These are phyloP conservation scores for Smittia aterrima DNA, from an alignment of 2,888 invertebrate genomes.

Conservation along the genomic window DNA sequence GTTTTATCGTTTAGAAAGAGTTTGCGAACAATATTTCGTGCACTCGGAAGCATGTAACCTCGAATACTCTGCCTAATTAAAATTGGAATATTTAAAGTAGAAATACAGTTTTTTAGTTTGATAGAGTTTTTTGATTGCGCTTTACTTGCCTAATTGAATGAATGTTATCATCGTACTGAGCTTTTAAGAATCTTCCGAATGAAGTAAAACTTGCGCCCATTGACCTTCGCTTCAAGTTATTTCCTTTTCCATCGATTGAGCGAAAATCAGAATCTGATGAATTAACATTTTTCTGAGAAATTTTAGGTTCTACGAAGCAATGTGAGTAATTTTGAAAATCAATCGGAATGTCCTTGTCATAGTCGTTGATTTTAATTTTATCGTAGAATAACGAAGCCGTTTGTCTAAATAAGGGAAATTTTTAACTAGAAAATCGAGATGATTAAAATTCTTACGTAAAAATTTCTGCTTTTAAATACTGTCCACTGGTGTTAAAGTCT, in stretches of 20 bases:
- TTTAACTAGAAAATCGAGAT: background rate
- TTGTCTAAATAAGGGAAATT: background rate
- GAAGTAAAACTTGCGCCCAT: conserved; percentile 43
- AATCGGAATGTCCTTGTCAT: background rate
- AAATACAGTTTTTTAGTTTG: too few relatives aligned
- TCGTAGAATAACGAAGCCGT: conserved; percentile 36
- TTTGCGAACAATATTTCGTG: conserved; percentile 33
- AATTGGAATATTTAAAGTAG: too few relatives aligned
- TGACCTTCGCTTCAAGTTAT: conserved; percentile 44
- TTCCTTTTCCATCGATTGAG: conserved; percentile 45
- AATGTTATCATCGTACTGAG: conserved; percentile 42
- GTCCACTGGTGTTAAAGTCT: conserved; percentile 20
- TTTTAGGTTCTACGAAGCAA: background rate
- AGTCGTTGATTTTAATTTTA: background rate
- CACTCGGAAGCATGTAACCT: conserved; percentile 27
- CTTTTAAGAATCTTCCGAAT: conserved; percentile 36
- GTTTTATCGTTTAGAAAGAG: conserved; percentile 20
- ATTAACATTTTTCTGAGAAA: background rate
- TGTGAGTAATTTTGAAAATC: conserved; percentile 30
- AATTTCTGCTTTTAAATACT: conserved; percentile 19
- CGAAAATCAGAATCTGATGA: conserved; percentile 39
- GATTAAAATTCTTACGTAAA: conserved; percentile 18
- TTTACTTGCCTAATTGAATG: too few relatives aligned
- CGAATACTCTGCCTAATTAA: conserved; percentile 30
- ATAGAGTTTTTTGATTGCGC: too few relatives aligned